Evolutionary conservation across 2,888 invertebrate species (phyloP), one percentile per base, ranked within the genome.

Genomic region (Dynastes maya): DNA sequence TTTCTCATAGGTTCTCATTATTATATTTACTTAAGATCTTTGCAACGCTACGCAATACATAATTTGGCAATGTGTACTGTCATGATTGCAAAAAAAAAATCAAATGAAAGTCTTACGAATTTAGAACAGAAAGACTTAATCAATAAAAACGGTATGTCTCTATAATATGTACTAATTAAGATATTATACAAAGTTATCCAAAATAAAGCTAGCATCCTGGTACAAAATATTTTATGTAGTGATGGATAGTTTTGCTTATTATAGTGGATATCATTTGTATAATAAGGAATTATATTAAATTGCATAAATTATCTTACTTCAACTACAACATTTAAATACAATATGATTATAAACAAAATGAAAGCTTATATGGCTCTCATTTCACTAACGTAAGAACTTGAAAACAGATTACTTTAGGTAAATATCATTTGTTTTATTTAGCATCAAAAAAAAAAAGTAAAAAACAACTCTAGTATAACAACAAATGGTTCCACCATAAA

Each of bases 1-100:
- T 74, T 74, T 74, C 72, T 74, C 72, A 74, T 74, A 74, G 72
- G 58, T 74, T 74, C 45, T 61, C 51, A 51, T 63, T 53, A 71
- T 55, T 53, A 71, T 55, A 22, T 61, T 74, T 45, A 40, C 32
- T 68, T 32, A 49, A 68, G 22, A 74, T 61, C 72, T 61, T 71
- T 71, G 71, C 71, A 61, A 74, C 61, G 49, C 72, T 74, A 74
- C 61, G 72, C 68, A 68, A 61, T 74, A 74, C 72, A 63, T 45
- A 58, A 74, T 74, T 74, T 74, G 72, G 72, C 72, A 74, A 74
- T 45, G 72, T 61, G 45, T 45, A 61, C 72, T 61, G 61, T 61
- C 72, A 74, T 74, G 27, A 51, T 51, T 68, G 67, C 67, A 67
- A 64, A 22, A 55, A 55, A 55, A 29, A 9, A 32, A 61, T 5